Conservation (phyloP, 2,888 invertebrate species). For the Thereva unica region DNA sequence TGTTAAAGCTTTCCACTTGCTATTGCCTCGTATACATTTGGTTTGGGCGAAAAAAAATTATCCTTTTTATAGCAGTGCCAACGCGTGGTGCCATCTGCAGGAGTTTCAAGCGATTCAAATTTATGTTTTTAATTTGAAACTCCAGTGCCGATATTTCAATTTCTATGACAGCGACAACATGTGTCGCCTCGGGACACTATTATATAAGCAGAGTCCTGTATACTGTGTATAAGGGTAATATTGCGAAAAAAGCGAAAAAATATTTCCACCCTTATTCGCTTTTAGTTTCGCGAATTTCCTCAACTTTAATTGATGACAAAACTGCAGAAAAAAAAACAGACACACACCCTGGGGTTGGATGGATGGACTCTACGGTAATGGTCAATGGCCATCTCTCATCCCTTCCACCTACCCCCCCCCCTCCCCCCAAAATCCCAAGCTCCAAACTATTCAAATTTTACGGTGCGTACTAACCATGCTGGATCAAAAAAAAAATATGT, state of each 20-base stretch:
- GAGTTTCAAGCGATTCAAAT: constrained; percentile 41
- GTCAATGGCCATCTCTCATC: too few species aligned
- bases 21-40: too few species aligned
- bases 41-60: too few species aligned
- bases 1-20: too few species aligned
- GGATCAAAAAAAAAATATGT: too few species aligned
- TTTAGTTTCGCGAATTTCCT: constrained; percentile 30
- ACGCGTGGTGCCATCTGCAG: constrained; percentile 39
- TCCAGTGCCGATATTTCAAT: constrained; percentile 43
- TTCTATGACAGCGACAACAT: constrained; percentile 43
- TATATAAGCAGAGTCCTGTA: not conserved
- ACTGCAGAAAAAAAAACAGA: constrained; percentile 34
- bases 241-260: constrained; percentile 5
- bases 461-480: too few species aligned
- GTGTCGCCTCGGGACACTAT: constrained; percentile 34
- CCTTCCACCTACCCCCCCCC: too few species aligned
- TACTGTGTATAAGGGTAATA: constrained; percentile 9
- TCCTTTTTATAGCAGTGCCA: constrained; percentile 18
- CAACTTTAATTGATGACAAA: constrained; percentile 29
- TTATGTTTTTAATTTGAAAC: constrained; percentile 44
- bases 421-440: too few species aligned
- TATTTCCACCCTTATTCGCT: constrained; percentile 13
- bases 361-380: not conserved
- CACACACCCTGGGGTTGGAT: constrained; percentile 16
- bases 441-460: too few species aligned